A percentile compares a stretch with the other conserved stretches of the same genome.
Evolutionary conservation across 2,113 vertebrate species (phyloP).

Genomic region (Tretioscincus oriximinensis): DNA sequence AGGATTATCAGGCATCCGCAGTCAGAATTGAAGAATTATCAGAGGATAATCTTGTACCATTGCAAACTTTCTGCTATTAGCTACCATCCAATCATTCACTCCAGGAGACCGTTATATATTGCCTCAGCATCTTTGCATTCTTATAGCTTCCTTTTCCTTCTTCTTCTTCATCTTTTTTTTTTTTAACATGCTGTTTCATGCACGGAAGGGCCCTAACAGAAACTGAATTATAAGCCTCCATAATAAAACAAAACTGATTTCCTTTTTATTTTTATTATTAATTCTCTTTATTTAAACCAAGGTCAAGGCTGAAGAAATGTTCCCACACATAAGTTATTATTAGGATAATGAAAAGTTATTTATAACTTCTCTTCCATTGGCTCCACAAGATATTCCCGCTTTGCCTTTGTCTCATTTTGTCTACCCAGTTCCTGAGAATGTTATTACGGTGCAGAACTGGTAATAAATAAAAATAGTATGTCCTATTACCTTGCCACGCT

Average conservation of each 20-base stretch:
- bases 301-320: constrained; percentile 50
- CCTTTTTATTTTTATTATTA: constrained; percentile 45
- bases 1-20: constrained; percentile 62
- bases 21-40: constrained; percentile 66
- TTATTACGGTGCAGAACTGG: constrained; percentile 46
- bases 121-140: constrained; percentile 52
- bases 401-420: constrained; percentile 43
- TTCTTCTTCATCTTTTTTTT: constrained; percentile 48
- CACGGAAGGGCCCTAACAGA: constrained; percentile 38
- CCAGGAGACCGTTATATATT: constrained; percentile 58
- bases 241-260: constrained; percentile 37
- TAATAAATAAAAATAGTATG: constrained; percentile 52
- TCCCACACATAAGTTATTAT: constrained; percentile 44
- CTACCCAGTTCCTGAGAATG: constrained; percentile 33
- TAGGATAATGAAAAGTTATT: constrained; percentile 61
- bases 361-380: constrained; percentile 48
- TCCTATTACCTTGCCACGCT: constrained; percentile 41
- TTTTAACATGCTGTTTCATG: constrained; percentile 57
- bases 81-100: constrained; percentile 60
- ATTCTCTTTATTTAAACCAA: constrained; percentile 67
- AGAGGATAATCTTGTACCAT: constrained; percentile 63
- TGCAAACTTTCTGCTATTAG: constrained; percentile 62
- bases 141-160: constrained; percentile 48
- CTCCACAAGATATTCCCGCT: constrained; percentile 26
- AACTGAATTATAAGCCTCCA: constrained; percentile 44